Evolutionary conservation across 2,113 vertebrate genomes (phyloP).

Genomic region (Percina caprodes): DNA sequence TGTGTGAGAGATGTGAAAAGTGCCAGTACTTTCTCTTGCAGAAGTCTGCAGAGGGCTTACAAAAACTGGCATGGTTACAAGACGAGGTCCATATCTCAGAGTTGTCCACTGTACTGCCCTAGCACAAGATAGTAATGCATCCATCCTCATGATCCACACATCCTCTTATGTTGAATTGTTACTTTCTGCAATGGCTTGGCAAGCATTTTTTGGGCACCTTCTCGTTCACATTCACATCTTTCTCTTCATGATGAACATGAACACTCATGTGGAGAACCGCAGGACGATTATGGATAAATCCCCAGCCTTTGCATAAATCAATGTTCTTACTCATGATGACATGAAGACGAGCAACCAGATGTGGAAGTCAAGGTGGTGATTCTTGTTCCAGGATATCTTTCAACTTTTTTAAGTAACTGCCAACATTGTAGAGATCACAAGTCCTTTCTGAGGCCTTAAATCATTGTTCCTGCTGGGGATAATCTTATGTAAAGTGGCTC

Average conservation of each 20-base stretch:
- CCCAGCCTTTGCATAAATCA: conserved; percentile 60
- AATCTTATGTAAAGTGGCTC: conserved; percentile 26
- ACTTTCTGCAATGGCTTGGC: conserved; percentile 29
- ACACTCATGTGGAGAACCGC: conserved; percentile 49
- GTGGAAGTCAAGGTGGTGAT: conserved; percentile 42
- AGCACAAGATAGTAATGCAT: conserved; percentile 37
- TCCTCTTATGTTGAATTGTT: conserved; percentile 36
- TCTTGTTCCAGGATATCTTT: conserved; percentile 64
- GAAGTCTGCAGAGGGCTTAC: not conserved
- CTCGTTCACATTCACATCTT: conserved; percentile 37
- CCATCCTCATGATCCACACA: conserved; percentile 32
- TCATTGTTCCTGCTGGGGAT: conserved; percentile 39
- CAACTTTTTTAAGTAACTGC: conserved; percentile 55
- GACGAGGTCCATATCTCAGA: not conserved
- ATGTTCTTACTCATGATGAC: conserved; percentile 50
- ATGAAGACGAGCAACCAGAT: conserved; percentile 66
- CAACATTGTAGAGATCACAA: conserved; percentile 47
- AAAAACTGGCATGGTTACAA: conserved; percentile 12
- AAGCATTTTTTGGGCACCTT: conserved; percentile 29
- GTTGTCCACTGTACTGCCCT: conserved; percentile 5
- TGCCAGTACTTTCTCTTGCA: not conserved
- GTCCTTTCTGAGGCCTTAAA: conserved; percentile 45
- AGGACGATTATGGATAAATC: conserved; percentile 51
- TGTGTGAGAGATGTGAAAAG: conserved; percentile 29
- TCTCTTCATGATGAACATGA: conserved; percentile 39